These are phyloP conservation scores for Drosophila nannoptera DNA, from an alignment of 1,140 invertebrate genomes.

Conservation along the genomic window DNA sequence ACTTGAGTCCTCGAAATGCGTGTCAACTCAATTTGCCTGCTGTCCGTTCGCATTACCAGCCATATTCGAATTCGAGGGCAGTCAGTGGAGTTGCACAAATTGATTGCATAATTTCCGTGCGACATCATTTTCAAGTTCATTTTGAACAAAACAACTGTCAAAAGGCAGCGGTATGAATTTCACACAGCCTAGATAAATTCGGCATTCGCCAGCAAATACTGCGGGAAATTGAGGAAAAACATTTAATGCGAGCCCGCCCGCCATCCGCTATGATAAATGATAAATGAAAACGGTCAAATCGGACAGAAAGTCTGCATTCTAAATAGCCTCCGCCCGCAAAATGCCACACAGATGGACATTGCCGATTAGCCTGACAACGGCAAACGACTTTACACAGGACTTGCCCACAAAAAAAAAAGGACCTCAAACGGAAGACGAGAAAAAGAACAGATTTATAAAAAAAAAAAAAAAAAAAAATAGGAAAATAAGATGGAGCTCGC, in stretches of 20 bases:
- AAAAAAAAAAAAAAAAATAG: constrained; percentile 2
- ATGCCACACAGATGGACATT: constrained; percentile 66
- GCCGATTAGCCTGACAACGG: constrained; percentile 52
- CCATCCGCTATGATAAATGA: constrained; percentile 68
- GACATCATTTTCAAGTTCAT: constrained; percentile 66
- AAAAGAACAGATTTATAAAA: no score
- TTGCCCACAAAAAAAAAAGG: constrained; percentile 31
- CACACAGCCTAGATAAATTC: constrained; percentile 19
- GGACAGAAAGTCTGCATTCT: constrained; percentile 32
- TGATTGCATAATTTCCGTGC: constrained; percentile 73
- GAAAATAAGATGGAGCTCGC: constrained; percentile 4
- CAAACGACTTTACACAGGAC: constrained; percentile 22
- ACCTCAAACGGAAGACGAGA: background rate
- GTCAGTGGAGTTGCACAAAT: constrained; percentile 66
- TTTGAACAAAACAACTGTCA: constrained; percentile 37
- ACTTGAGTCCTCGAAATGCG: constrained; percentile 29
- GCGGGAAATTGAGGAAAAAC: constrained; percentile 66
- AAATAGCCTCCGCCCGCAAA: constrained; percentile 45
- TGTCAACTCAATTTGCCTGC: constrained; percentile 27
- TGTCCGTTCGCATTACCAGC: constrained; percentile 39
- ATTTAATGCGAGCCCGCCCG: constrained; percentile 58
- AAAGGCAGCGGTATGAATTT: constrained; percentile 35
- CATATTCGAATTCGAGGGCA: constrained; percentile 56
- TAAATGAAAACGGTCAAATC: constrained; percentile 41
- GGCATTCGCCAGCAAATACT: constrained; percentile 23